Evolutionary conservation across 2,888 invertebrate species (phyloP).

Genomic region (Pollenia labialis): DNA sequence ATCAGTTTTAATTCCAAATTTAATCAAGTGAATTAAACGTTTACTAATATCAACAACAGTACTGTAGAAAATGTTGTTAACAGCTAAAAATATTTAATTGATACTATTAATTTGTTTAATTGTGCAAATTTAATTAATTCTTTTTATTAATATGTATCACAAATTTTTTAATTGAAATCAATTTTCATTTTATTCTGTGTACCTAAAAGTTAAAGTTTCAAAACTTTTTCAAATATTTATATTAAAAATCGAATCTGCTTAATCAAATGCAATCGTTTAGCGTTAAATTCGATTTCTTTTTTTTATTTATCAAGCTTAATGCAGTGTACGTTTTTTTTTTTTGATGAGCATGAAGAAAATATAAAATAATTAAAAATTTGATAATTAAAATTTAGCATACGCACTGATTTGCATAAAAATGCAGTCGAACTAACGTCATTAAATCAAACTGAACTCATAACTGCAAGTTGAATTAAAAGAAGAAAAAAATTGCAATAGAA

Average conservation of each 20-base stretch:
- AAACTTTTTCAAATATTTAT: no score
- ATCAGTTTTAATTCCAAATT: no score
- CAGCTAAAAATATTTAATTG: no score
- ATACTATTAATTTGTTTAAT: no score
- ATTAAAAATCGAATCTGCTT: not conserved
- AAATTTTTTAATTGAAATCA: no score
- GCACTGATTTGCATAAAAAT: slow-evolving; percentile 71
- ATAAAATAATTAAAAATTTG: slow-evolving; percentile 62
- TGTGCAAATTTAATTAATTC: no score
- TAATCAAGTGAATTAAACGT: no score
- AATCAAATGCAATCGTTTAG: slow-evolving; percentile 2
- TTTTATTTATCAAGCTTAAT: not conserved
- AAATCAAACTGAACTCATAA: slow-evolving; percentile 21
- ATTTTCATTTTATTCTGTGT: no score
- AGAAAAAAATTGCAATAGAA: slow-evolving; percentile 44
- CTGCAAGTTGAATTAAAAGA: slow-evolving; percentile 25
- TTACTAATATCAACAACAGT: no score
- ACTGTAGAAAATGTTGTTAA: no score
- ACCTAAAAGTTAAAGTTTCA: no score
- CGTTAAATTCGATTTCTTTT: not conserved
- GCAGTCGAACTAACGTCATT: slow-evolving; percentile 47
- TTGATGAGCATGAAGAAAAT: not conserved
- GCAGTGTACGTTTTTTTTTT: not conserved
- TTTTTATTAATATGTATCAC: no score
- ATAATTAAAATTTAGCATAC: slow-evolving; percentile 66